These are phyloP conservation scores for Holacanthus passer DNA, from an alignment of 2,113 vertebrate genomes.

Conservation along the genomic window DNA sequence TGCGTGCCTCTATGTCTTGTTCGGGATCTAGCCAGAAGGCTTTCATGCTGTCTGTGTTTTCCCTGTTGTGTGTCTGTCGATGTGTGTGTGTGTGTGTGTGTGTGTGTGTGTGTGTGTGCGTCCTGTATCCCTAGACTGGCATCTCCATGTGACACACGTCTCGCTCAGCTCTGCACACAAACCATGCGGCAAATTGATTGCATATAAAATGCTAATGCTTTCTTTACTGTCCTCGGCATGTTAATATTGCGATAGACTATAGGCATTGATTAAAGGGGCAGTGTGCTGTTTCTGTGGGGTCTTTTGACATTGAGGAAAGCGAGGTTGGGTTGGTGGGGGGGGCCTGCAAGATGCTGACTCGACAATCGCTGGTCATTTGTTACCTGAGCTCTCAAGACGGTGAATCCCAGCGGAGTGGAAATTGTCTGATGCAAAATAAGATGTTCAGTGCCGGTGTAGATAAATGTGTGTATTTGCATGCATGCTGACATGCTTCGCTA, in stretches of 20 bases:
- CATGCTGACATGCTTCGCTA: slow-evolving; percentile 1
- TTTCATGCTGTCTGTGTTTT: slow-evolving; percentile 13
- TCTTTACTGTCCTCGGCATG: slow-evolving; percentile 62
- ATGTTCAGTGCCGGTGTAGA: slow-evolving; percentile 9
- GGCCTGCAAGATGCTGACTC: slow-evolving; percentile 53
- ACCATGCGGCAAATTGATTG: slow-evolving; percentile 74
- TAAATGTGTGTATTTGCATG: slow-evolving; percentile 31
- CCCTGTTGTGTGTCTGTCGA: background rate
- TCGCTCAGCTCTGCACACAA: slow-evolving; percentile 36
- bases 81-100: slow-evolving; percentile 9
- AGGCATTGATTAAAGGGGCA: slow-evolving; percentile 63
- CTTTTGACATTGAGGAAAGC: slow-evolving; percentile 62
- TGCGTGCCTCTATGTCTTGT: slow-evolving; percentile 20
- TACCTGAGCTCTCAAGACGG: slow-evolving; percentile 24
- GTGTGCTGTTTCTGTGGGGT: background rate
- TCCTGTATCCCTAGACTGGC: slow-evolving; percentile 16
- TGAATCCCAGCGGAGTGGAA: slow-evolving; percentile 45
- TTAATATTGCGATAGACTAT: slow-evolving; percentile 60
- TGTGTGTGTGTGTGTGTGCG: background rate
- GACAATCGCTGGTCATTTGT: slow-evolving; percentile 45
- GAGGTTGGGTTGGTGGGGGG: slow-evolving; percentile 11
- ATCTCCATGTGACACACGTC: slow-evolving; percentile 51
- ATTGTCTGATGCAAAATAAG: slow-evolving; percentile 39
- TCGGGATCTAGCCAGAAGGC: slow-evolving; percentile 3
- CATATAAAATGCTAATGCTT: slow-evolving; percentile 71